Conservation (phyloP, 2,113 vertebrate genomes). For the Fregata magnificens region DNA sequence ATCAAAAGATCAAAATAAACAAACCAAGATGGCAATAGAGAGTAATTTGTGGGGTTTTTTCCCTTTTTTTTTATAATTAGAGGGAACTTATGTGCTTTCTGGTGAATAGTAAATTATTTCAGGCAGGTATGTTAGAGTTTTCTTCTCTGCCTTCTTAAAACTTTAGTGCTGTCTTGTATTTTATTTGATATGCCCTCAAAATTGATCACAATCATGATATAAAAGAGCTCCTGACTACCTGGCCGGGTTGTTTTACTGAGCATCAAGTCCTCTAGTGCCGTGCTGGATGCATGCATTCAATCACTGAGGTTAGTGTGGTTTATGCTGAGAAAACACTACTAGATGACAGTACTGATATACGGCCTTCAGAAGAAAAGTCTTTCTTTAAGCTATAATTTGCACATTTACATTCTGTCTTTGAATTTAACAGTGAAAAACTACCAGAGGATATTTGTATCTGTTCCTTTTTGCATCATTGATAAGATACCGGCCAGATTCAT, state of each 20-base stretch:
- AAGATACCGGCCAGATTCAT: not conserved
- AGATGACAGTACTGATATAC: not conserved
- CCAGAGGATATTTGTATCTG: not conserved
- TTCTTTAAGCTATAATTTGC: not conserved
- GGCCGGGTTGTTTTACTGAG: not conserved
- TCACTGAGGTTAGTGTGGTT: not conserved
- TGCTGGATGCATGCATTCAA: accelerated
- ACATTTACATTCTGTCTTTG: not conserved
- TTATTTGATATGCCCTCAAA: not conserved
- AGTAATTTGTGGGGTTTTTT: accelerated
- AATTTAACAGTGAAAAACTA: not conserved
- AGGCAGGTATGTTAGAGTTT: not conserved
- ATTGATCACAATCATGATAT: not conserved
- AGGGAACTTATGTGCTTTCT: not conserved
- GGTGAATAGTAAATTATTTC: not conserved
- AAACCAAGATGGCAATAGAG: not conserved
- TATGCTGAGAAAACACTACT: not conserved
- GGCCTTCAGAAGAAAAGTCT: not conserved
- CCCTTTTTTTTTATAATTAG: not conserved
- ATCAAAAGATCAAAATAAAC: not conserved
- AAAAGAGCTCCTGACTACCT: not conserved
- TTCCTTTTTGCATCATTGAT: not conserved
- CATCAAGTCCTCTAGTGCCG: not conserved
- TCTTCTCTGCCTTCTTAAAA: not conserved
- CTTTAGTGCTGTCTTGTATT: not conserved